A percentile compares a stretch with the other conserved stretches of the same genome.
phyloP scores from a whole-genome alignment of 1,140 invertebrate species.

The Melipona quadrifasciata region DNA sequence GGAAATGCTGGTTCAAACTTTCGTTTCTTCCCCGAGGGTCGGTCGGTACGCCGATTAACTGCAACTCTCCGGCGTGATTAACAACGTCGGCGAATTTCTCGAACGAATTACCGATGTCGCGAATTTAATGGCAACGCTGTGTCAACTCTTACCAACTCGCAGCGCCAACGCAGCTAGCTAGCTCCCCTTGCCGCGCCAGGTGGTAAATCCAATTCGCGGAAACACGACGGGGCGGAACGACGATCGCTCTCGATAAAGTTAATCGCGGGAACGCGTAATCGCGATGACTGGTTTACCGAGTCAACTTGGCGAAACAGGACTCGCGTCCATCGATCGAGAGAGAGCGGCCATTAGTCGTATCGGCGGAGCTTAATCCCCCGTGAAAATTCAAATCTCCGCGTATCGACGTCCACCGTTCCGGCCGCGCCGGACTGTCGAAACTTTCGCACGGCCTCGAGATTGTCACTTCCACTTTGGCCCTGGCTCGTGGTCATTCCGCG shows the following conservation, averaged over 20 bases:
- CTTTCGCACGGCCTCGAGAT: constrained; percentile 2
- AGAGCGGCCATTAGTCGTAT: neutral
- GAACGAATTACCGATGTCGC: neutral
- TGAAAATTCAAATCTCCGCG: neutral
- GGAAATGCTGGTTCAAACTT: neutral
- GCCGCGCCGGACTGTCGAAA: neutral
- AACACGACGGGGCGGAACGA: neutral
- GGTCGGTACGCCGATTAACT: neutral
- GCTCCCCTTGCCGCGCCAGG: neutral
- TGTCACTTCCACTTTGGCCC: neutral
- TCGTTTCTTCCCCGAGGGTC: neutral
- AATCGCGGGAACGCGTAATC: neutral
- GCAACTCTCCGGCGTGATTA: neutral
- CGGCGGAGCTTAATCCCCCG: neutral
- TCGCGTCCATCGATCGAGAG: neutral
- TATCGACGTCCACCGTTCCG: neutral
- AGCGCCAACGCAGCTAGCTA: too few relatives aligned
- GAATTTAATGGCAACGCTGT: neutral
- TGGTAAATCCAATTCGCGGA: neutral
- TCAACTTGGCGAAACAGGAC: neutral
- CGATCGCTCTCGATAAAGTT: constrained; percentile 7
- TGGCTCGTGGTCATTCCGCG: neutral
- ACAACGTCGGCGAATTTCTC: neutral
- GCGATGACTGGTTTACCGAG: neutral
- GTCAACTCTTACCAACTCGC: constrained; percentile 8